Conservation (phyloP, 2,888 invertebrate genomes). For the Plusia festucae region DNA sequence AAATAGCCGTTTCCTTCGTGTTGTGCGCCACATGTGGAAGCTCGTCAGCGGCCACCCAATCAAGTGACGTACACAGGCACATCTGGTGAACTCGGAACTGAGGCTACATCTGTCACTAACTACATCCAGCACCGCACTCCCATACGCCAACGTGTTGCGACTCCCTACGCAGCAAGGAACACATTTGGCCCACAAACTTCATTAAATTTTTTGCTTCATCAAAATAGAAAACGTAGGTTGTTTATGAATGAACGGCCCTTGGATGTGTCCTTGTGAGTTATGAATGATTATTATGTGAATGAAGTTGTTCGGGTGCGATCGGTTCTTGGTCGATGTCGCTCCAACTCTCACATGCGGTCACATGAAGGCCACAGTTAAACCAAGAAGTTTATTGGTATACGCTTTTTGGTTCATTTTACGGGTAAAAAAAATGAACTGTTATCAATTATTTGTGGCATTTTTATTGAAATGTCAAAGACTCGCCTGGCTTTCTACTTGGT, state of each 20-base stretch:
- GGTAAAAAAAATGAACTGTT: constrained; percentile 33
- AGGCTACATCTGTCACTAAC: constrained; percentile 69
- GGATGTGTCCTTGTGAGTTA: constrained; percentile 72
- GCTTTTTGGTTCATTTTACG: constrained; percentile 41
- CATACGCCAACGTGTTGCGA: constrained; percentile 43
- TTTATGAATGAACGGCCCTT: constrained; percentile 76
- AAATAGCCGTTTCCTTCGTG: constrained; percentile 74
- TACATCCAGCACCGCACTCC: constrained; percentile 49
- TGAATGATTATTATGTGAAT: constrained; percentile 78
- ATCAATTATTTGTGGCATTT: constrained; percentile 42
- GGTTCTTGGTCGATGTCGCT: constrained; percentile 43
- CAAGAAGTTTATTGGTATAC: constrained; percentile 29
- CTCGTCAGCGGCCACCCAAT: constrained; percentile 55
- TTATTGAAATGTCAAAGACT: constrained; percentile 45
- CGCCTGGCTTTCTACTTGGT: constrained; percentile 37
- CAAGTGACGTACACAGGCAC: constrained; percentile 63
- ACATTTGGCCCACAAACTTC: constrained; percentile 73
- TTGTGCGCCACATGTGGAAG: constrained; percentile 67
- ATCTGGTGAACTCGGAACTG: constrained; percentile 77
- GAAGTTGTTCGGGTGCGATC: constrained; percentile 63
- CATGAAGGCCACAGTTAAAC: constrained; percentile 14
- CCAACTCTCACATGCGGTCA: constrained; percentile 32
- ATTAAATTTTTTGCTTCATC: constrained; percentile 71
- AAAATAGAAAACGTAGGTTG: constrained; percentile 63
- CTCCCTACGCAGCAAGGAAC: constrained; percentile 66